Evolutionary conservation across 2,888 invertebrate species (phyloP), one percentile per base, ranked within the genome.

Genomic region (Cenopis cana): DNA sequence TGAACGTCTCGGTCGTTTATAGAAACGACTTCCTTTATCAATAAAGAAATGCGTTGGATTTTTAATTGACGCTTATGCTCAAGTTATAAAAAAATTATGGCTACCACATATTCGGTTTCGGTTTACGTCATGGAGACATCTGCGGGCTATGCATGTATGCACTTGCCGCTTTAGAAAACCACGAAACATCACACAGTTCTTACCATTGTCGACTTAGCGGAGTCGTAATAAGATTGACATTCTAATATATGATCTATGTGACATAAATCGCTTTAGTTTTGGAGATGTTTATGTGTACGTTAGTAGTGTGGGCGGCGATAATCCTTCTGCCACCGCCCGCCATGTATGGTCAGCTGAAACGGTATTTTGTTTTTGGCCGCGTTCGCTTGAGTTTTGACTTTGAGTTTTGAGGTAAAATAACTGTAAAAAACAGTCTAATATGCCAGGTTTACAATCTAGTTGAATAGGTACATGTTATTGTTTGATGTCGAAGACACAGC

Each of bases 311-410:
- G 67, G 71, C 49, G 71, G 33, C 52, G n/a, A 55, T 61, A 56
- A 71, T 67, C 49, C 71, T 60, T 60, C 54, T 55, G 41, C 41
- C 65, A 46, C 56, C 59, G 33, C 41, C 60, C 41, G 36, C 69
- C 66, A 38, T 71, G 61, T 71, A 67, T 55, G 71, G 61, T 50
- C 67, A 61, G 66, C 66, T 54, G 66, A 67, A 61, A 71, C 55
- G 66, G 71, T 56, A 38, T 61, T 65, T 59, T 60, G 24, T 41
- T 24, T 33, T 55, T 17, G 36, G 18, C 1, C 2, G 18, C 10
- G 14, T 38, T 52, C 14, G 24, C 24, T 24, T 24, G 24, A 24
- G 4, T 24, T 24, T 24, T 4, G 24, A 24, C 24, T 4, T 24
- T 24, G 24, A 24, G 24, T 24, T 24, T 24, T 24, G 1, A 24